A percentile compares a stretch with the other conserved stretches of the same genome.
phyloP scores from a whole-genome alignment of 1,140 invertebrate genomes.

The Ips nitidus region DNA sequence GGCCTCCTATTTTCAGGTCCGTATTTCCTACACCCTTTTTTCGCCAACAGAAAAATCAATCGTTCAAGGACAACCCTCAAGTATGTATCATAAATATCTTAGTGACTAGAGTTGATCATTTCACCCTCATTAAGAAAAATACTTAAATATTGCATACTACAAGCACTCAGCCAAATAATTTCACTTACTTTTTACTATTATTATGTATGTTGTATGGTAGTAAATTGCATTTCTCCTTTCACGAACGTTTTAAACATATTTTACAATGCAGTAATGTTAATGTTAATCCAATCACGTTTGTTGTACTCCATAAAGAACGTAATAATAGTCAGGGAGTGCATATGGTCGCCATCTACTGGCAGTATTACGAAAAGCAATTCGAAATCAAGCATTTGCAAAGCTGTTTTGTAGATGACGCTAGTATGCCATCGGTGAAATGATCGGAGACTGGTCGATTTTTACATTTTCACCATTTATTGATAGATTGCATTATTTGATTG shows the following conservation, averaged over 20 bases:
- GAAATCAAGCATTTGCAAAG: too few relatives aligned
- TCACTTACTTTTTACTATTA: not conserved
- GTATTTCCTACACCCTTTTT: slow-evolving; percentile 12
- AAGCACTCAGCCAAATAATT: not conserved
- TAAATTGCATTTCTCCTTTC: not conserved
- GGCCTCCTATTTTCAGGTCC: slow-evolving; percentile 35
- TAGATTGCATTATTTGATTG: too few relatives aligned
- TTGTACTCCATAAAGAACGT: too few relatives aligned
- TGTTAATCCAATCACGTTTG: too few relatives aligned
- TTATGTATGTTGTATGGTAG: not conserved
- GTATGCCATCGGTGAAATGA: too few relatives aligned
- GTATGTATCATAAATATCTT: not conserved
- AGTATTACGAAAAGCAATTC: too few relatives aligned
- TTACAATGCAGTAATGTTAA: too few relatives aligned
- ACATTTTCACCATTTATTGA: too few relatives aligned
- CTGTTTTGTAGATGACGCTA: too few relatives aligned
- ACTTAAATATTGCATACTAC: not conserved
- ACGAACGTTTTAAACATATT: not conserved
- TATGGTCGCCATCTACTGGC: too few relatives aligned
- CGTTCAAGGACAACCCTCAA: slow-evolving; percentile 4
- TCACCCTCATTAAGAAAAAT: not conserved
- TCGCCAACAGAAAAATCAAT: slow-evolving; percentile 19
- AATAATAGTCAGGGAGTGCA: too few relatives aligned
- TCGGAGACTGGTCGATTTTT: too few relatives aligned
- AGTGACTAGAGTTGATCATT: not conserved